These are phyloP conservation scores for Nipponacmea schrenckii DNA, from an alignment of 2,888 invertebrate species.

Conservation along the genomic window DNA sequence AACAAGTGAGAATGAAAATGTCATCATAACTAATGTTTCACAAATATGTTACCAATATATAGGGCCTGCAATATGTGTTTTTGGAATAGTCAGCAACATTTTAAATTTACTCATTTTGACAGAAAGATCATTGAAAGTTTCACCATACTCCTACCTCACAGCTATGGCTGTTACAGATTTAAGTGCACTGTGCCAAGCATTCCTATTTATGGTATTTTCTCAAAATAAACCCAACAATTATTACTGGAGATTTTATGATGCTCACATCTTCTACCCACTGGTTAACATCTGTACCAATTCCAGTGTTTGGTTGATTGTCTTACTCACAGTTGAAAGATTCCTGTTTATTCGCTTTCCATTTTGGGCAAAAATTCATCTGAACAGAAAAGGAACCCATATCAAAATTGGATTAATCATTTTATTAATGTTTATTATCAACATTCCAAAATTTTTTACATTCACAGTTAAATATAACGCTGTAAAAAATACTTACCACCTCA, in stretches of 20 bases:
- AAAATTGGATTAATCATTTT: slow-evolving; percentile 47
- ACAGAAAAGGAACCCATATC: slow-evolving; percentile 50
- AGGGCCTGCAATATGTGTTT: slow-evolving; percentile 53
- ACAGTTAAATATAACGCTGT: slow-evolving; percentile 29
- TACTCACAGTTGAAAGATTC: slow-evolving; percentile 61
- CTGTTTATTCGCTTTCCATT: slow-evolving; percentile 57
- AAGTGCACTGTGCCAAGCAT: slow-evolving; percentile 50
- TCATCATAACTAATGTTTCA: slow-evolving; percentile 12
- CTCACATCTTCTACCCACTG: slow-evolving; percentile 52
- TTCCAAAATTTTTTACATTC: slow-evolving; percentile 53
- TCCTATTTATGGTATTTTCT: slow-evolving; percentile 47
- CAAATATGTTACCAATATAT: slow-evolving; percentile 48
- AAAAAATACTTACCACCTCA: slow-evolving; percentile 26
- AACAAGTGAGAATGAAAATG: not conserved
- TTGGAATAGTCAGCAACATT: slow-evolving; percentile 61
- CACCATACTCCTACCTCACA: slow-evolving; percentile 62
- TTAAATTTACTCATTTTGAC: slow-evolving; percentile 60
- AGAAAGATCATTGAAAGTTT: slow-evolving; percentile 56
- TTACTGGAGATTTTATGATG: slow-evolving; percentile 51
- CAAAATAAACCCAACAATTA: slow-evolving; percentile 35
- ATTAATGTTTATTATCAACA: slow-evolving; percentile 47
- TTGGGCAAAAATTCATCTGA: slow-evolving; percentile 58
- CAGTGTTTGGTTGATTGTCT: slow-evolving; percentile 58
- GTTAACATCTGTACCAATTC: slow-evolving; percentile 58
- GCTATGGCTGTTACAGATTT: slow-evolving; percentile 60